Evolutionary conservation across 2,113 vertebrate genomes (phyloP).

Genomic region (Eonycteris spelaea): DNA sequence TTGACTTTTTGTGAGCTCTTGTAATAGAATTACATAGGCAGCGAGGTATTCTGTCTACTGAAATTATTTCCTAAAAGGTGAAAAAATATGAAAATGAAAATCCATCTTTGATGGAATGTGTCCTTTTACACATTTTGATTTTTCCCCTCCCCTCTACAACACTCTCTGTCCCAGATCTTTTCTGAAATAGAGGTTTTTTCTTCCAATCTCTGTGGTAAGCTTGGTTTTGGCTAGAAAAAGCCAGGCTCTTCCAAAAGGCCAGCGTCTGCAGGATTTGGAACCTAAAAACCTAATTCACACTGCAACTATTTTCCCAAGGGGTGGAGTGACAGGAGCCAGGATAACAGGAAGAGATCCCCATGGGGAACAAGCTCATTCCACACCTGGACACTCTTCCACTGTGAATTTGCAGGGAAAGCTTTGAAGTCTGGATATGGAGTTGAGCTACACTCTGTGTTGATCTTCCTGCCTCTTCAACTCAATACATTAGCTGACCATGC

Average conservation of each 20-base stretch:
- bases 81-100: background rate
- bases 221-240: background rate
- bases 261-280: background rate
- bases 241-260: background rate
- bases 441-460: background rate
- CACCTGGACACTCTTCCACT: background rate
- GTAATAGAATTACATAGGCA: background rate
- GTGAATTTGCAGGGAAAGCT: background rate
- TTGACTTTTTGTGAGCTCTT: background rate
- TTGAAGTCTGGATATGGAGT: background rate
- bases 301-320: constrained; percentile 24
- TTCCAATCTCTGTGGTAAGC: background rate
- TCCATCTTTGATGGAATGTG: background rate
- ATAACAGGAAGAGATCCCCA: background rate
- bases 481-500: background rate
- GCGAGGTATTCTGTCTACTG: background rate
- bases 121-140: constrained; percentile 3
- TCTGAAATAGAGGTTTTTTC: background rate
- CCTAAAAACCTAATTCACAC: background rate
- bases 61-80: background rate
- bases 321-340: background rate
- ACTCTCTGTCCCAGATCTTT: background rate
- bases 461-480: background rate
- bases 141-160: background rate
- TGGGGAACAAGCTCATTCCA: background rate